Conservation (phyloP, 1,140 invertebrate species). For the Acromyrmex echinatior region DNA sequence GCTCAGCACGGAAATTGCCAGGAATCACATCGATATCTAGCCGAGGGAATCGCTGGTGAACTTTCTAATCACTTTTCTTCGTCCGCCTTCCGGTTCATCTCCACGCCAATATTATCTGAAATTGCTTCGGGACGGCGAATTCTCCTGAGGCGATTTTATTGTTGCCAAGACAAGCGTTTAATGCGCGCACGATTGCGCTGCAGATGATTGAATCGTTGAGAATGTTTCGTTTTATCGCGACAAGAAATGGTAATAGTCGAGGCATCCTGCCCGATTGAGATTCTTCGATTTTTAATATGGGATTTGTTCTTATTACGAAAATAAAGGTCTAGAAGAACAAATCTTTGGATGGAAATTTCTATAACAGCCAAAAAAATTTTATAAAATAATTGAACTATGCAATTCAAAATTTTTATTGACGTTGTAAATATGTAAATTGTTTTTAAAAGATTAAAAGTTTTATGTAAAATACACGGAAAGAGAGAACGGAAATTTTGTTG, state of each 20-base stretch:
- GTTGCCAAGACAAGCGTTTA: slow-evolving; percentile 26
- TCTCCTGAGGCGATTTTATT: slow-evolving; percentile 8
- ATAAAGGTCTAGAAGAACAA: not conserved
- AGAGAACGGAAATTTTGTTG: no score
- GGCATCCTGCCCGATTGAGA: not conserved
- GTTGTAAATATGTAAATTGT: not conserved
- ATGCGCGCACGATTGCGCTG: slow-evolving; percentile 1
- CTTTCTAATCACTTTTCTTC: slow-evolving; percentile 69
- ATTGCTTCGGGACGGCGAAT: slow-evolving; percentile 39
- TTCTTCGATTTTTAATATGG: not conserved
- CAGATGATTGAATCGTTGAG: slow-evolving; percentile 34
- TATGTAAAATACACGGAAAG: not conserved
- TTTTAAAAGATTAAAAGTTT: not conserved
- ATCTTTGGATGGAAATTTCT: not conserved
- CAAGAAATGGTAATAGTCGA: slow-evolving; percentile 38
- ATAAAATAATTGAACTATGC: not conserved
- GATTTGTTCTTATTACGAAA: not conserved
- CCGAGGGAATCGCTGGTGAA: slow-evolving; percentile 40
- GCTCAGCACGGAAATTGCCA: slow-evolving; percentile 54
- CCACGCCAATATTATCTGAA: slow-evolving; percentile 62
- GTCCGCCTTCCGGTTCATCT: slow-evolving; percentile 43
- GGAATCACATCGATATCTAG: slow-evolving; percentile 63
- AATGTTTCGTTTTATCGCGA: slow-evolving; percentile 12
- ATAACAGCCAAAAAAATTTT: not conserved
- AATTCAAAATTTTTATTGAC: not conserved